Evolutionary conservation across 2,888 invertebrate genomes (phyloP), one percentile per base, ranked within the genome.

Genomic region (Limnephilus lunatus): DNA sequence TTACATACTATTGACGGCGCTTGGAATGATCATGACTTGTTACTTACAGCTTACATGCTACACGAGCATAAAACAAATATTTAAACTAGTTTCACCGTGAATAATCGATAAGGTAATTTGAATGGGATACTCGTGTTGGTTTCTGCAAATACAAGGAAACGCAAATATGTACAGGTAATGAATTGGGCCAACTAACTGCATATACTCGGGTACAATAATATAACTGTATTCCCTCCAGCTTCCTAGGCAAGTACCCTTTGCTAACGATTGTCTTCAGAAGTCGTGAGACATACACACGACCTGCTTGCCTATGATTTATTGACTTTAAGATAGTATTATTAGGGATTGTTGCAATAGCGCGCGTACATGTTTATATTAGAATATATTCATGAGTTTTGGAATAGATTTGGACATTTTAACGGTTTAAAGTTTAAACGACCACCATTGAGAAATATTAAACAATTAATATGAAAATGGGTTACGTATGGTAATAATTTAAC

Each of bases 231-330:
- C 88, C 53, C 53, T 80, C 88, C 53, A 35, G 88, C 80, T 31
- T 31, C 14, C 32, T 48, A 68, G 53, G 31, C 68, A 48, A 48
- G 88, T 68, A 68, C 88, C 88, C 88, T 88, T 68, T 88, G 31
- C 35, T 88, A 68, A 53, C 88, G 53, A 88, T 88, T 88, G 88
- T 88, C 88, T 88, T 35, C 88, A 14, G 68, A 83, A 85, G 85
- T 90, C 90, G 90, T 90, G 90, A 82, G 25, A 31, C 85, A 32
- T 53, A 90, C 85, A 90, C 90, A 90, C 90, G 90, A 90, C 90
- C 85, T 68, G 85, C 35, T 68, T 85, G 25, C 90, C 31, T 83
- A 90, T 90, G 85, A 90, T 90, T 90, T 90, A 90, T 90, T 90
- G 85, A 82, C 32, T 86, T 19, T 86, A 35, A 30, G 31, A 88